Base-by-base conservation (phyloP, 23 tunicate genomes). In the Trididemnum nubilum region DNA sequence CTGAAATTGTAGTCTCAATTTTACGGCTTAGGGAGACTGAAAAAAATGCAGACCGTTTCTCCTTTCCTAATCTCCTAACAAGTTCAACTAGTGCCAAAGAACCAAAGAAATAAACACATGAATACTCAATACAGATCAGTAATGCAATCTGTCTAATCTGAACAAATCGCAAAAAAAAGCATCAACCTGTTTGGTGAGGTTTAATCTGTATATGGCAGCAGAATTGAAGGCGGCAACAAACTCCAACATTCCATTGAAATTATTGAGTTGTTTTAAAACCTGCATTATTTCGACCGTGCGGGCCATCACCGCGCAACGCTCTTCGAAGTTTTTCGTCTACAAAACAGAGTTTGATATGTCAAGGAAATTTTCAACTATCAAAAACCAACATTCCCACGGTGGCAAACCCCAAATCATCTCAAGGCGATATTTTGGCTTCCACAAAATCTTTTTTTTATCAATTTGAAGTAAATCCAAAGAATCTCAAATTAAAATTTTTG, bases 201-300 rank as follows among this genome's bases (percentile, higher is more conserved):
- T 63, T 12, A 92, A 72, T 60, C 97, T 32, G 52, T 86, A 88
- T 4, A 86, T 78, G 37, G 97, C 90, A 7, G 97, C 82, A 1
- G 92, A 83, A 54, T 78, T 92, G 49, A 92, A 92, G 4, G 92
- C 91, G 23, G 91, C 87, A 38, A 86, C 97, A 69, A 92, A 86
- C 44, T 86, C 97, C 29, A 86, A 64, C 33, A 86, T 38, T 24
- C 97, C 97, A 36, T 86, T 92, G 78, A 92, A 92, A 44, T 86
- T 92, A 57, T 92, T 92, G 39, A 92, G 81, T 44, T 78, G 88
- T 72, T 92, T 86, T 35, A 92, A 60, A 19, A 83, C 92, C 64
- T 82, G 92, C 97, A 92, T 86, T 64, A 92, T 82, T 70, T 92
- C 97, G 34, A 92, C 65, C 18, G 97, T 85, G n/a, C 97, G 83